A percentile compares a stretch with the other conserved stretches of the same genome.
Evolutionary conservation across 2,888 invertebrate species (phyloP).

Genomic region (Nebria brevicollis): DNA sequence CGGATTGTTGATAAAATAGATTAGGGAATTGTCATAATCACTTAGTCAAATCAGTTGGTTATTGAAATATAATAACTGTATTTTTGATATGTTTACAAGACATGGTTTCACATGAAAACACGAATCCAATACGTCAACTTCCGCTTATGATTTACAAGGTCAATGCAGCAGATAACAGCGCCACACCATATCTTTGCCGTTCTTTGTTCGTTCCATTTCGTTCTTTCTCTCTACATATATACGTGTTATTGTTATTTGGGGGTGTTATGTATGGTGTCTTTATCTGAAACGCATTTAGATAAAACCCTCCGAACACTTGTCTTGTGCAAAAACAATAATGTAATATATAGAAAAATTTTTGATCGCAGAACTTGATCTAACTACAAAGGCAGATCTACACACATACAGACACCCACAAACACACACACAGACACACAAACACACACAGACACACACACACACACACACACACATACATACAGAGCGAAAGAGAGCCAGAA

Average conservation of each 20-base stretch:
- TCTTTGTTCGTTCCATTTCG: neutral
- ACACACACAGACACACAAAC: too few relatives aligned
- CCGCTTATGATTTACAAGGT: neutral
- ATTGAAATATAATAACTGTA: neutral
- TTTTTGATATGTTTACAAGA: neutral
- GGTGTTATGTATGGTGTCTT: conserved; percentile 43
- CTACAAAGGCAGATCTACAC: too few relatives aligned
- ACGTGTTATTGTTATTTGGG: conserved; percentile 43
- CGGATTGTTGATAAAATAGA: neutral
- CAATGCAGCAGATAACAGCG: neutral
- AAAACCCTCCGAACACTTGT: conserved; percentile 30
- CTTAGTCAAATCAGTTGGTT: neutral
- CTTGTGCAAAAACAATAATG: conserved; percentile 42
- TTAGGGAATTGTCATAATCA: neutral
- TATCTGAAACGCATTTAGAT: conserved; percentile 46
- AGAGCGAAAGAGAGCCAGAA: too few relatives aligned
- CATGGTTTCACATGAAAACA: neutral
- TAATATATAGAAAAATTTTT: conserved; percentile 38
- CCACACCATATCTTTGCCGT: neutral
- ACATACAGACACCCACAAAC: too few relatives aligned
- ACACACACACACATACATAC: too few relatives aligned
- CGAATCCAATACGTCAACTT: neutral
- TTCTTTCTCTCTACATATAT: neutral
- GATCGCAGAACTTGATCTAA: neutral
- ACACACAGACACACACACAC: too few relatives aligned